Conservation (phyloP, 2,113 vertebrate genomes). For the Psilopsiagon aymara region DNA sequence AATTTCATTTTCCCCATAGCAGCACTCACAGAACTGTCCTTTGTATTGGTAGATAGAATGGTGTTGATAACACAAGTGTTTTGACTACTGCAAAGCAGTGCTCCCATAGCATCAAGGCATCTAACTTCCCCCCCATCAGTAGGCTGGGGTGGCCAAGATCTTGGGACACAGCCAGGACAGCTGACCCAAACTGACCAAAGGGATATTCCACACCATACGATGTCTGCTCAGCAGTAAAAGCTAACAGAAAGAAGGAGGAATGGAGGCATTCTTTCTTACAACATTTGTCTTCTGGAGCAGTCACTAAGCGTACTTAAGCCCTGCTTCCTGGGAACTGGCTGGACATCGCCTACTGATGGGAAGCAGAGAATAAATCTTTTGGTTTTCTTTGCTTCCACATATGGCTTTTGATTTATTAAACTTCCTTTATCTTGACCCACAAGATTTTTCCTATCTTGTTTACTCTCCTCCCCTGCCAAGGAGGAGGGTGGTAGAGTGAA, state of each 20-base stretch:
- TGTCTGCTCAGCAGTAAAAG: neutral
- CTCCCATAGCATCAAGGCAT: neutral
- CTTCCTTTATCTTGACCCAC: neutral
- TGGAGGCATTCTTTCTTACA: neutral
- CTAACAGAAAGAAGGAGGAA: neutral
- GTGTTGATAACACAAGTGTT: neutral
- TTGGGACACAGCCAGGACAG: neutral
- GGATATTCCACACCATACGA: neutral
- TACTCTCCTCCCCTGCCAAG: neutral
- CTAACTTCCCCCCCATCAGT: neutral
- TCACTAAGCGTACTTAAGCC: accelerated
- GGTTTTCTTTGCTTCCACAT: neutral
- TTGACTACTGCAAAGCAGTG: neutral
- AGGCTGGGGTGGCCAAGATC: no score
- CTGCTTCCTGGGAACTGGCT: neutral
- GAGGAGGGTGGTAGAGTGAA: neutral
- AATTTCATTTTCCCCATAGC: neutral
- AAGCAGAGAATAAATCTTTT: neutral
- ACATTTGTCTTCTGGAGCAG: neutral
- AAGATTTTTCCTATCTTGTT: neutral
- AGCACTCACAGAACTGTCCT: neutral
- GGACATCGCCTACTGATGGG: neutral
- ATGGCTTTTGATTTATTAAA: neutral
- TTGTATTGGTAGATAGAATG: neutral
- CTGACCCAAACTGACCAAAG: neutral